A percentile compares a stretch with the other conserved stretches of the same genome.
Evolutionary conservation across 2,113 vertebrate species (phyloP).

Genomic region (Beaufortia kweichowensis): DNA sequence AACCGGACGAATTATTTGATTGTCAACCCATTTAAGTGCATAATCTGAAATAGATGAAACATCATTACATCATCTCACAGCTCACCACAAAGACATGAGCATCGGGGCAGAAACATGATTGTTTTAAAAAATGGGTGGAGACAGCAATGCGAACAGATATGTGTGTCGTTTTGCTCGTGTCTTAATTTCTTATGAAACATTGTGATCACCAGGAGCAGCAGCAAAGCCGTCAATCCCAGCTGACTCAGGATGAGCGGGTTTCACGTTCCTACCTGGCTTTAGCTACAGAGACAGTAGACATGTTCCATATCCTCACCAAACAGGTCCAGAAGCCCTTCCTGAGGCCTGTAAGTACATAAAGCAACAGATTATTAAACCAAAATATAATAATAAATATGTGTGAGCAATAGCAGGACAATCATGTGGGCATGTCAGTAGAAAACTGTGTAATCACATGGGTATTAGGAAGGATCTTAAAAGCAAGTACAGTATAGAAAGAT

Average conservation of each 20-base stretch:
- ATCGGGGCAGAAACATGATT: too few species aligned
- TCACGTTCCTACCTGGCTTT: slow-evolving; percentile 96
- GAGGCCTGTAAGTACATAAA: slow-evolving; percentile 86
- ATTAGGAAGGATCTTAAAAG: not conserved
- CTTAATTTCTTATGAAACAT: not conserved
- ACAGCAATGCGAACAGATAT: not conserved
- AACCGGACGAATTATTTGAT: not conserved
- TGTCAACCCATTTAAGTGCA: not conserved
- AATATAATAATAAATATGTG: not conserved
- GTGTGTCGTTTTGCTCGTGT: too few species aligned
- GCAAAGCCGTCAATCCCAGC: slow-evolving; percentile 94
- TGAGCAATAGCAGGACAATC: not conserved
- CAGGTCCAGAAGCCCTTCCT: slow-evolving; percentile 99
- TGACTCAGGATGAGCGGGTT: slow-evolving; percentile 94
- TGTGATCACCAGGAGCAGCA: slow-evolving; percentile 86
- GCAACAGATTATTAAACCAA: not conserved
- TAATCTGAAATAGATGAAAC: not conserved
- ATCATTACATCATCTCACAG: not conserved
- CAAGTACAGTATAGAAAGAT: not conserved
- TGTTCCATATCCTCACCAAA: slow-evolving; percentile 99
- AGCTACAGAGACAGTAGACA: slow-evolving; percentile 97
- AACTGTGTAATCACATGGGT: not conserved
- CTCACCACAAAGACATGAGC: too few species aligned
- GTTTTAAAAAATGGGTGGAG: not conserved
- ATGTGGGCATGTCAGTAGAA: not conserved